Conservation (phyloP, 2,888 invertebrate genomes). For the Eugnorisma glareosa region DNA sequence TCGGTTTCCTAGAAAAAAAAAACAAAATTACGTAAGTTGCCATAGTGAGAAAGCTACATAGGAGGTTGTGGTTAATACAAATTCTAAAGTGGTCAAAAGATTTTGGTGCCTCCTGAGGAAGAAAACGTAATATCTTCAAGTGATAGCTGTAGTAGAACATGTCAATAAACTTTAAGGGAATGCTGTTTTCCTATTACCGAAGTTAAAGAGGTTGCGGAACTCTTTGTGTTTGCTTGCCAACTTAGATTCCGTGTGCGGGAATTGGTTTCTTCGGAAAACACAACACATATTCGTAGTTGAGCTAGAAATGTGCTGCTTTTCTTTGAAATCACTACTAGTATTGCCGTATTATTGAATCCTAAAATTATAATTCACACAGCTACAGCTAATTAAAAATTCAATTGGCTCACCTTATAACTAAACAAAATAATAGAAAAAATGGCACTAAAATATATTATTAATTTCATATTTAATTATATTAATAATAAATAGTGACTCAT, state of each 20-base stretch:
- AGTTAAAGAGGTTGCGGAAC: conserved; percentile 43
- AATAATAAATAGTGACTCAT: conserved; percentile 50
- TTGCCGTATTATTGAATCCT: neutral
- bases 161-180: conserved; percentile 33
- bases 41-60: no score
- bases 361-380: no score
- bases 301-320: neutral
- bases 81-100: neutral
- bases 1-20: conserved; percentile 67
- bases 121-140: neutral
- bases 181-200: conserved; percentile 36
- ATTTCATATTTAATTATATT: conserved; percentile 66
- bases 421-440: conserved; percentile 59
- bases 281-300: neutral
- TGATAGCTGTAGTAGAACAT: conserved; percentile 14
- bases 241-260: conserved; percentile 15
- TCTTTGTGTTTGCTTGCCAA: conserved; percentile 32
- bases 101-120: no score
- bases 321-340: neutral
- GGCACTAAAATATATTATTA: conserved; percentile 57
- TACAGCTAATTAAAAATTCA: no score
- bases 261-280: conserved; percentile 9
- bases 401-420: conserved; percentile 65
- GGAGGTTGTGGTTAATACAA: neutral
- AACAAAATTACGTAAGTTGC: neutral